phyloP scores from a whole-genome alignment of 1,140 invertebrate genomes.

The Pachypeltis micranthus region DNA sequence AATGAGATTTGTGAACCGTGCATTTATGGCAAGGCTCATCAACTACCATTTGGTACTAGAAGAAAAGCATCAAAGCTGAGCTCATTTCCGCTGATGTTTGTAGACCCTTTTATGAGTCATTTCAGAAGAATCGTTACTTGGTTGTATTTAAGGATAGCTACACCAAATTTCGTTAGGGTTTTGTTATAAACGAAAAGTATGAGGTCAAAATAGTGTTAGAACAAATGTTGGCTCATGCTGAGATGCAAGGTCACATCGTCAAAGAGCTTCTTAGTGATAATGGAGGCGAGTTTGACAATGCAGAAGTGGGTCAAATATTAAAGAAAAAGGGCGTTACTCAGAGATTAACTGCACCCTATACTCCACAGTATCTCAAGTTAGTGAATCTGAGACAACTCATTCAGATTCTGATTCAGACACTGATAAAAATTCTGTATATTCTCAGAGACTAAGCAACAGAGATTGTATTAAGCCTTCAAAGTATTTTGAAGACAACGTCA shows the following conservation, averaged over 20 bases:
- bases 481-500: background rate
- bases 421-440: background rate
- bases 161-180: slow-evolving; percentile 30
- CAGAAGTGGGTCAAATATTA: slow-evolving; percentile 27
- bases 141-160: slow-evolving; percentile 30
- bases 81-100: slow-evolving; percentile 30
- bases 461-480: background rate
- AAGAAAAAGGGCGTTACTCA: slow-evolving; percentile 20
- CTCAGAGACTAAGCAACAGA: background rate
- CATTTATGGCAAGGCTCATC: slow-evolving; percentile 29
- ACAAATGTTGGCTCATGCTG: slow-evolving; percentile 25
- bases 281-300: slow-evolving; percentile 21
- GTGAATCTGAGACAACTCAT: background rate
- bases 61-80: slow-evolving; percentile 25
- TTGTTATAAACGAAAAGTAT: slow-evolving; percentile 28
- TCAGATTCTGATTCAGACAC: background rate
- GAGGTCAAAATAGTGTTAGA: slow-evolving; percentile 26
- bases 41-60: slow-evolving; percentile 30
- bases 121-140: slow-evolving; percentile 27
- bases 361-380: slow-evolving; percentile 13
- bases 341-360: slow-evolving; percentile 19
- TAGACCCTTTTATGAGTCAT: slow-evolving; percentile 29
- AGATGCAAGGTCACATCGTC: slow-evolving; percentile 25
- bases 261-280: slow-evolving; percentile 32
- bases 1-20: slow-evolving; percentile 30